Evolutionary conservation across 2,113 vertebrate genomes (phyloP), one percentile per base, ranked within the genome.

Genomic region (Setophaga petechia): DNA sequence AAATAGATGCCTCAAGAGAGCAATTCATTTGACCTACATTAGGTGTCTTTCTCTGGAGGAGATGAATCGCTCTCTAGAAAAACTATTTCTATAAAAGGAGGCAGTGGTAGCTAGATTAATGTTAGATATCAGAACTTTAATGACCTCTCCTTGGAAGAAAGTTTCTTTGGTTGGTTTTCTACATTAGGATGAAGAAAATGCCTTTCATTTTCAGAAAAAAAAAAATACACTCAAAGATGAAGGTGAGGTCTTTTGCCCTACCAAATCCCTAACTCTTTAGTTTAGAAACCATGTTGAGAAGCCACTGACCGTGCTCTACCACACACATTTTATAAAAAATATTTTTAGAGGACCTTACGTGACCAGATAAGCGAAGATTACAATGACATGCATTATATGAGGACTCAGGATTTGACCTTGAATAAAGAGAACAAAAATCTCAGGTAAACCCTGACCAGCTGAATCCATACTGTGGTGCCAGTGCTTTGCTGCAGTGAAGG

Each of bases 11-110:
- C 43, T 83, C 67, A 84, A 86, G 90, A 88, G 85, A 86, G 31
- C 41, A 68, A 93, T 89, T 87, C 11, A 25, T 88, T 94, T 96
- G 85, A 93, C 79, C 85, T 93, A 84, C 46, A 63, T 90, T 88
- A 84, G n/a, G 69, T 71, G 33, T 67, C 79, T 93, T 35, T 73
- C 87, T 94, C 92, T 12, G 4, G 63, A 92, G 73, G 63, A 94
- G 72, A 90, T 93, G 67, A 94, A 80, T 81, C 0, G 0, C 10
- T 74, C 24, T 66, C 43, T 55, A 77, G 79, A 92, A 85, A 74
- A 84, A 69, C 3, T 54, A 17, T 74, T 88, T 71, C 72, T 86
- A 55, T 84, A 81, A 94, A 90, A 88, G 72, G 46, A 90, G 46
- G 23, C 54, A 92, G 39, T 3, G 3, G 49, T 65, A 87, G 27